Base-by-base conservation (phyloP, 1,140 invertebrate genomes). In the Trichonephila clavata region DNA sequence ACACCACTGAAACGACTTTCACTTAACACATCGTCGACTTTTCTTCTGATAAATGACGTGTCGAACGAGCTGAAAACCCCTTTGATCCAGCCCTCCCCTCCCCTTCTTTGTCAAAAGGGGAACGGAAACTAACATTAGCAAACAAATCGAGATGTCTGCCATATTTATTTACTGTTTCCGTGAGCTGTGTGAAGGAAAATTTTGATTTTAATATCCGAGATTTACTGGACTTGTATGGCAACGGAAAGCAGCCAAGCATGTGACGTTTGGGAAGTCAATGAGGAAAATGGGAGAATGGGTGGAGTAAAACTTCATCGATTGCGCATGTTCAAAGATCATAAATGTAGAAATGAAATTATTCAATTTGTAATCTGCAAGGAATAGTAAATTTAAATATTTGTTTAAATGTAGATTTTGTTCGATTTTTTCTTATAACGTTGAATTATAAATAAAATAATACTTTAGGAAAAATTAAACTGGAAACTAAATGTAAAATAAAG, bases 71-170 rank as follows among this genome's bases (percentile, higher is more conserved):
- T 32, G 68, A 32, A 77, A 77, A 39, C 18, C 27, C 68, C 18
- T 77, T 77, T 77, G 68, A 77, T 77, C 21, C 63, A 65, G 21
- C 63, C 24, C 14, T 7, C n/a, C n/a, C 10, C 43, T 43, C 7
- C 60, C 3, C 16, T 18, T 20, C 16, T 21, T 18, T 18, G 60
- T 18, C 16, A 21, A 7, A 16, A 32, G 32, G 68, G 68, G 68
- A 24, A 16, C 4, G 68, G 24, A 13, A 32, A 86, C n/a, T 59
- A 63, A 32, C 84, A 86, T 86, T 86, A 86, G 16, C 84, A 86
- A 86, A 86, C 84, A 63, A 86, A 86, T 86, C 84, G 59, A 24
- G 27, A 60, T 86, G 59, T 86, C 84, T 63, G 84, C 84, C 18
- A 63, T 61, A 60, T 60, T 86, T 86, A 63, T 60, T 6, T 32